Evolutionary conservation across 2,888 invertebrate species (phyloP).

Genomic region (Clunio marinus): DNA sequence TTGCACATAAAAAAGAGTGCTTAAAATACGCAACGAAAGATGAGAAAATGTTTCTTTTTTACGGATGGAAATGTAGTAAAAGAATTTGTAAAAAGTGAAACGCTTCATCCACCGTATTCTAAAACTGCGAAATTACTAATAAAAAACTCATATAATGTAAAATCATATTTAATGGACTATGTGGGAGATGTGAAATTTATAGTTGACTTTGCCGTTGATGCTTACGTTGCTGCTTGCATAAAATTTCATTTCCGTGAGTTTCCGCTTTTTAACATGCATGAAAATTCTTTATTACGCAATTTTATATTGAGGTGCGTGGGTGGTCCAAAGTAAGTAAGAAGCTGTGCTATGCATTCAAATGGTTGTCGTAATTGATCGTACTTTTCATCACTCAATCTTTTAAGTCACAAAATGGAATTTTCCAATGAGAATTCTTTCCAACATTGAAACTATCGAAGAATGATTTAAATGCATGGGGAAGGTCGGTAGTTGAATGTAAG

Average conservation of each 20-base stretch:
- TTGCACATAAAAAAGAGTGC: conserved; percentile 33
- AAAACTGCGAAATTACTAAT: conserved; percentile 36
- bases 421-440: too few relatives aligned
- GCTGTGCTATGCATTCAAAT: too few relatives aligned
- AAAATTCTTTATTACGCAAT: conserved; percentile 26
- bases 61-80: conserved; percentile 29
- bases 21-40: conserved; percentile 30
- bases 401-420: too few relatives aligned
- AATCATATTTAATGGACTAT: conserved; percentile 37
- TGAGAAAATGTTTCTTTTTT: conserved; percentile 28
- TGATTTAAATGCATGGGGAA: too few relatives aligned
- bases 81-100: conserved; percentile 25
- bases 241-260: conserved; percentile 2
- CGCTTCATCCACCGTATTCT: not conserved
- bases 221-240: not conserved
- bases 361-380: too few relatives aligned
- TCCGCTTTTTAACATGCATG: conserved; percentile 14
- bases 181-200: conserved; percentile 26
- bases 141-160: conserved; percentile 34
- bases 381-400: too few relatives aligned
- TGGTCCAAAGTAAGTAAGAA: not conserved
- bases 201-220: not conserved
- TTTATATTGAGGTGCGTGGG: conserved; percentile 8
- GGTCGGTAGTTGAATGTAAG: too few relatives aligned
- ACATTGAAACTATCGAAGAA: too few relatives aligned